Evolutionary conservation across 2,113 vertebrate genomes (phyloP), one percentile per base, ranked within the genome.

Genomic region (Pygoscelis adeliae): DNA sequence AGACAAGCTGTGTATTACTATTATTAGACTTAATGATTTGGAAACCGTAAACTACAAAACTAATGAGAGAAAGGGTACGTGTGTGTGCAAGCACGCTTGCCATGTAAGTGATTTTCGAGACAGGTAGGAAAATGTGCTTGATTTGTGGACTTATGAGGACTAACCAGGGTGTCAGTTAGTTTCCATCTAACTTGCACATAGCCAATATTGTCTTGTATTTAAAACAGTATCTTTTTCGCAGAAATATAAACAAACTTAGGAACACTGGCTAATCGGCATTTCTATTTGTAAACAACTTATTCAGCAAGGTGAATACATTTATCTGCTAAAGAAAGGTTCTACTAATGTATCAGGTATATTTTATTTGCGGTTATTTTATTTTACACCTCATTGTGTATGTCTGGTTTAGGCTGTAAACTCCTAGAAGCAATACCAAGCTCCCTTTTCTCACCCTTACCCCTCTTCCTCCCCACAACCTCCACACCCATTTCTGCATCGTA

Each of bases 281-380:
- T 91, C 79, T 52, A 72, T 47, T 87, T 52, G 67, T 63, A 97
- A 96, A 67, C 65, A 81, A 87, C 56, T 88, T 91, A 92, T 47
- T 79, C 22, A 58, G 40, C 69, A 89, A 93, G 27, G 50, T n/a
- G 40, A 94, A 81, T 85, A 19, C 11, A 62, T 77, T 56, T 69
- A 44, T 85, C 76, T 87, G 73, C 69, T 76, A 96, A 88, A 56
- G 61, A 91, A 83, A 95, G 76, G 36, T 65, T 87, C 40, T 46
- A 46, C 23, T 38, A 47, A 69, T 38, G 11, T 56, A 66, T 66
- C 40, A 69, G 36, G 4, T 8, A 15, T 34, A 46, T 86, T 66
- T 72, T 62, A 38, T 61, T 36, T 74, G 32, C 27, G 30, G 5
- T 72, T 78, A 53, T 69, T 84, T 81, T 88, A 49, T 47, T 80